Base-by-base conservation (phyloP, 2,113 vertebrate genomes). In the Pomatostomus ruficeps region DNA sequence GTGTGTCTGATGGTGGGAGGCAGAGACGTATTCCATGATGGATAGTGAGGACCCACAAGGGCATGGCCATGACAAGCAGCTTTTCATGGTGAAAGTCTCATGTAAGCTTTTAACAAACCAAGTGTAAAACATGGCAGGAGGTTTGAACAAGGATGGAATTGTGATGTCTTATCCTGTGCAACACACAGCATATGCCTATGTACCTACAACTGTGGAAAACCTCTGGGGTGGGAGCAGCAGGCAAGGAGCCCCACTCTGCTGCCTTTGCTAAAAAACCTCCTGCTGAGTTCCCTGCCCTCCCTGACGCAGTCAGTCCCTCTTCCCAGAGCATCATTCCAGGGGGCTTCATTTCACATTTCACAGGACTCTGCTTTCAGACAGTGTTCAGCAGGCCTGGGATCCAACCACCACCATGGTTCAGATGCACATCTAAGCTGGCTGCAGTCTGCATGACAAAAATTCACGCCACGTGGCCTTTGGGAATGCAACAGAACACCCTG, bases 181-280 rank as follows among this genome's bases (percentile, higher is more conserved):
- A 67, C 8, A 7, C 8, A 89, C 23, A 74, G 81, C 25, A 21
- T 9, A 22, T 1, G 2, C 26, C 68, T 26, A 3, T 3, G 2
- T 22, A 43, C 0, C 0, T 3, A 23, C 11, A 33, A 7, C 40
- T 15, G 14, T 2, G 3, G 21, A 43, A 67, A 76, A 59, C 4
- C n/a, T 28, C 73, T 15, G 19, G 20, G 40, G 6, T 54, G 42
- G 31, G 40, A 52, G 61, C n/a, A 59, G 59, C 8, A 62, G 42
- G n/a, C 20, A 67, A 36, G 9, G 11, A 40, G 18, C 31, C 28
- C 22, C 14, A 9, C 28, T 23, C 52, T 52, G 43, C 61, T 45
- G 43, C 58, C 66, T 42, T 70, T n/a, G 21, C 66, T 65, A 70
- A 46, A 75, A 66, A 55, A 22, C 45, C 12, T 76, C 22, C 46